These are phyloP conservation scores for Clostera curtula DNA, from an alignment of 2,888 invertebrate species.

Conservation along the genomic window DNA sequence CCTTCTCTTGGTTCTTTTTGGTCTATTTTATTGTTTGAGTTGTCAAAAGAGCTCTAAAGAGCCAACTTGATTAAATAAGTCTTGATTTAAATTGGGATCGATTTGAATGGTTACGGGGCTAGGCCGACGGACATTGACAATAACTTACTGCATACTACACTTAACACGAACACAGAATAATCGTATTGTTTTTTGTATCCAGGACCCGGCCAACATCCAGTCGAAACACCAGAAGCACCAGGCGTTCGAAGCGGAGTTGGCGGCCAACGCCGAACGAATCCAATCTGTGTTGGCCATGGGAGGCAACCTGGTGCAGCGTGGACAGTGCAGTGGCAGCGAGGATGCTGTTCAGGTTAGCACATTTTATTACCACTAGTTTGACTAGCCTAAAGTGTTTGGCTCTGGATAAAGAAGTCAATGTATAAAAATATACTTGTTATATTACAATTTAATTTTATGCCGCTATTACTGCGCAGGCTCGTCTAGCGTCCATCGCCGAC, in stretches of 20 bases:
- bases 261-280: slow-evolving; percentile 98
- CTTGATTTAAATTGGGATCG: too few relatives aligned
- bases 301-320: slow-evolving; percentile 93
- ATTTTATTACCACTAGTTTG: background rate
- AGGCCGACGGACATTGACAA: too few relatives aligned
- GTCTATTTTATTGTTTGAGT: too few relatives aligned
- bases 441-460: background rate
- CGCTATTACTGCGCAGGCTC: slow-evolving; percentile 60
- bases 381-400: too few relatives aligned
- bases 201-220: slow-evolving; percentile 96
- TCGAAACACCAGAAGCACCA: slow-evolving; percentile 99
- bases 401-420: too few relatives aligned
- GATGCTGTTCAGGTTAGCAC: slow-evolving; percentile 95
- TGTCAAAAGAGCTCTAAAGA: too few relatives aligned
- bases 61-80: too few relatives aligned
- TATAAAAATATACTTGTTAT: background rate
- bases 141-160: too few relatives aligned
- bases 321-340: slow-evolving; percentile 98
- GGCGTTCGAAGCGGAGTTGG: slow-evolving; percentile 99
- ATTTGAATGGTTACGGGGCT: too few relatives aligned
- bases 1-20: too few relatives aligned
- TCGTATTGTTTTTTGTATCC: background rate
- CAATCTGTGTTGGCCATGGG: slow-evolving; percentile 97
- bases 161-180: background rate
- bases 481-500: slow-evolving; percentile 93